Conservation (phyloP, 2,113 vertebrate species). For the Progne subis region DNA sequence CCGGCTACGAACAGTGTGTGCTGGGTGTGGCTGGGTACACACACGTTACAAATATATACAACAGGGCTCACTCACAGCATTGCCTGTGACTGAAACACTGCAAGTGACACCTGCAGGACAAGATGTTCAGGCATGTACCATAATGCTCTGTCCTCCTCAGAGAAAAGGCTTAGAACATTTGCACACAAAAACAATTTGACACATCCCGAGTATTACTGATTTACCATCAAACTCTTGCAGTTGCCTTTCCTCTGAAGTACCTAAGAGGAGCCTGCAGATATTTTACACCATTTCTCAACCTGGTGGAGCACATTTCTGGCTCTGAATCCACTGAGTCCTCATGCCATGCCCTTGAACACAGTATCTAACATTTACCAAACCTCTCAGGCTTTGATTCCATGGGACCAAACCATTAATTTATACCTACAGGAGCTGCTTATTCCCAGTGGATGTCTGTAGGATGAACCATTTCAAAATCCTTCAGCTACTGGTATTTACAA, state of each 20-base stretch:
- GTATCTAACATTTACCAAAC: neutral
- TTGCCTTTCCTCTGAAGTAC: neutral
- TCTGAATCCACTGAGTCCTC: neutral
- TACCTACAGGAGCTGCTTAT: neutral
- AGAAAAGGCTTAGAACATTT: neutral
- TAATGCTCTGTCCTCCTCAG: neutral
- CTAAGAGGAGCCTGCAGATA: neutral
- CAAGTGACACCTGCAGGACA: neutral
- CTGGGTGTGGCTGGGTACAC: neutral
- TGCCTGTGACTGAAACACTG: neutral
- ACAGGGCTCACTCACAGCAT: neutral
- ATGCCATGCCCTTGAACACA: neutral
- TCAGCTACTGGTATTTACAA: neutral
- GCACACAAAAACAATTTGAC: neutral
- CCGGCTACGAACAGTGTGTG: fast-evolving
- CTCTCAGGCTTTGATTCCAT: neutral
- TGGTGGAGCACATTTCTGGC: neutral
- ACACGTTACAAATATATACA: fast-evolving
- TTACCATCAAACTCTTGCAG: neutral
- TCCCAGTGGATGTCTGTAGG: neutral
- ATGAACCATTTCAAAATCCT: neutral
- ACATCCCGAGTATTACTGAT: neutral
- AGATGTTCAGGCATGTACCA: fast-evolving
- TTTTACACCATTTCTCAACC: neutral
- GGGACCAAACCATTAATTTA: neutral